These are phyloP conservation scores for Babylonia areolata DNA, from an alignment of 1,140 invertebrate species.

Conservation along the genomic window DNA sequence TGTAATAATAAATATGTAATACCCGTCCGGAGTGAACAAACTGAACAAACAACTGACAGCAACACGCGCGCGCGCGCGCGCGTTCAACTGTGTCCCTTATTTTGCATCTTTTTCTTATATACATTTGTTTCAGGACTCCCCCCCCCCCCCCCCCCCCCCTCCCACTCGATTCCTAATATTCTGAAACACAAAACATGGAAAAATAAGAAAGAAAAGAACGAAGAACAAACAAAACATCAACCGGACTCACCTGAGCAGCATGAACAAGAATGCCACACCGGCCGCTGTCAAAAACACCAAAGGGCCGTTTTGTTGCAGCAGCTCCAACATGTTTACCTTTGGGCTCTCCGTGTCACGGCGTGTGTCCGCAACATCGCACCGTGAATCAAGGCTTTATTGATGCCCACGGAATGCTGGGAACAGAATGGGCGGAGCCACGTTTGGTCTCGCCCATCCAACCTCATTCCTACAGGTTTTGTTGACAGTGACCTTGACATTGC, in stretches of 20 bases:
- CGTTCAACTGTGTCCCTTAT: too few relatives aligned
- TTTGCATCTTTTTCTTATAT: too few relatives aligned
- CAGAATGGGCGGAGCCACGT: slow-evolving; percentile 9
- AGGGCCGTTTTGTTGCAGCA: slow-evolving; percentile 1
- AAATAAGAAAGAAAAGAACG: too few relatives aligned
- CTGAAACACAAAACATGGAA: too few relatives aligned
- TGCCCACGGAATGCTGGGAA: slow-evolving; percentile 14
- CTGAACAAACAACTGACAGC: too few relatives aligned
- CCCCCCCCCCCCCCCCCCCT: too few relatives aligned
- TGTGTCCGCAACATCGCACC: slow-evolving; percentile 14
- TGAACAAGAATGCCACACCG: background rate
- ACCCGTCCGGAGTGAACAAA: too few relatives aligned
- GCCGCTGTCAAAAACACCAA: background rate
- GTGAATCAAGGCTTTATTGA: background rate
- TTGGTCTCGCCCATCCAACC: background rate
- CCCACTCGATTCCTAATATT: too few relatives aligned
- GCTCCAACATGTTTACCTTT: slow-evolving; percentile 17
- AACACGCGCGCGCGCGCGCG: too few relatives aligned
- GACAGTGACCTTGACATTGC: background rate
- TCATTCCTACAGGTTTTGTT: background rate
- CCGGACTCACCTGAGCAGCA: background rate
- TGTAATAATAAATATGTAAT: too few relatives aligned
- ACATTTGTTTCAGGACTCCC: too few relatives aligned
- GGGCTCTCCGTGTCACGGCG: background rate
- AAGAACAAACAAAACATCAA: background rate